Conservation (phyloP, 2,888 invertebrate genomes). For the Parochlus steinenii region DNA sequence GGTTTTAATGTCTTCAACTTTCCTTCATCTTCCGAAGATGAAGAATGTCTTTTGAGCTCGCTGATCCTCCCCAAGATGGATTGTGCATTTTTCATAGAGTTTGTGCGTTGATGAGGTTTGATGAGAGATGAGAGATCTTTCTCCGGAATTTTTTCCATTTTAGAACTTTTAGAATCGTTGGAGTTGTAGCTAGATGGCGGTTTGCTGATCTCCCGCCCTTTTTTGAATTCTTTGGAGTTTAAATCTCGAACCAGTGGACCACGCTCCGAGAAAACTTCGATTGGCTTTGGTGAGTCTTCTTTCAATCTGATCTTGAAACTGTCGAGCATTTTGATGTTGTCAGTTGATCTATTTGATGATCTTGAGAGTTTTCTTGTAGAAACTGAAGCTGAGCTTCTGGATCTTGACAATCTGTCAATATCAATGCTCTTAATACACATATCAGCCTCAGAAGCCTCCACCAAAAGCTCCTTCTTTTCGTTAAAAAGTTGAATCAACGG, state of each 20-base stretch:
- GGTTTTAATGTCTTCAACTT: conserved; percentile 15
- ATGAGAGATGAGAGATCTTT: background rate
- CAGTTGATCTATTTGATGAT: background rate
- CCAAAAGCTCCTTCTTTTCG: conserved; percentile 32
- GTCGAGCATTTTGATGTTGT: conserved; percentile 2
- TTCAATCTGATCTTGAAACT: conserved; percentile 2
- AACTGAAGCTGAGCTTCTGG: conserved; percentile 2
- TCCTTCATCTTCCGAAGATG: background rate
- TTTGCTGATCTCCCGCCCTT: background rate
- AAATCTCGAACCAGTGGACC: conserved; percentile 14
- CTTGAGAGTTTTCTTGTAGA: too few species aligned
- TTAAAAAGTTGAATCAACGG: conserved; percentile 37
- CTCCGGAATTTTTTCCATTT: background rate
- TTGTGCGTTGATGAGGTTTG: conserved; percentile 7
- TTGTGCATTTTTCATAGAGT: conserved; percentile 14
- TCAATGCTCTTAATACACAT: too few species aligned
- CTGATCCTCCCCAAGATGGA: conserved; percentile 28
- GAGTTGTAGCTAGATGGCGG: background rate
- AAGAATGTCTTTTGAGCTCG: conserved; percentile 22
- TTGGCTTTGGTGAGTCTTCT: conserved; percentile 2
- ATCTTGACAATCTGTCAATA: background rate
- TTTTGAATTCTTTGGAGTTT: conserved; percentile 15
- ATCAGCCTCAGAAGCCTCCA: conserved; percentile 27
- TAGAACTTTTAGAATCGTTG: background rate
- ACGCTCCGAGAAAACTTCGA: conserved; percentile 14